Conservation (phyloP, 2,113 vertebrate genomes). For the Sylvilagus bachmani region DNA sequence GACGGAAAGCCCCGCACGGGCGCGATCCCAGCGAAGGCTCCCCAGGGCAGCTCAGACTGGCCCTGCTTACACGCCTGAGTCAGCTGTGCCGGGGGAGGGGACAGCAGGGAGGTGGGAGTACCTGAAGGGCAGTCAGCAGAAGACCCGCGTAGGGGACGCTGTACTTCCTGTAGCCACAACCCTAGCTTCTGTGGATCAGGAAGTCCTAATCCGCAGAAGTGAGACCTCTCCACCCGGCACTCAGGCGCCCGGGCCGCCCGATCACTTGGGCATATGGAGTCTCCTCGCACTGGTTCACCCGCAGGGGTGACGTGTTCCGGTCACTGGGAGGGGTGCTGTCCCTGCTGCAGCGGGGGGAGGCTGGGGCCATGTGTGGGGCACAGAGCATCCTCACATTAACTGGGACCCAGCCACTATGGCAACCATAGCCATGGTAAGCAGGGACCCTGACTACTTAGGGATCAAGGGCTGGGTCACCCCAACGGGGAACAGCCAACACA, state of each 20-base stretch:
- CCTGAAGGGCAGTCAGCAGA: too few species aligned
- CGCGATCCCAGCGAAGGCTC: not conserved
- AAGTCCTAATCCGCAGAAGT: not conserved
- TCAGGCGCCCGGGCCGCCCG: not conserved
- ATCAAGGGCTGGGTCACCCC: not conserved
- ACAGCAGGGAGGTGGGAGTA: not conserved
- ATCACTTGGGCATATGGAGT: not conserved
- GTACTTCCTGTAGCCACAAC: not conserved
- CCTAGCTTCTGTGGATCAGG: not conserved
- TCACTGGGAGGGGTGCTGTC: not conserved
- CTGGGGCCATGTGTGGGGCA: not conserved
- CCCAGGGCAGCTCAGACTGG: not conserved
- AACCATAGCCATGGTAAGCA: not conserved
- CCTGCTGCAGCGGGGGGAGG: not conserved
- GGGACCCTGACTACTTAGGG: not conserved
- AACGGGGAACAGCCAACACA: not conserved
- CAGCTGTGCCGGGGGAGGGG: not conserved
- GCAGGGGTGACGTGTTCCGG: not conserved
- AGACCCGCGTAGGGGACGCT: not conserved
- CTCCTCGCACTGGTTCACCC: not conserved
- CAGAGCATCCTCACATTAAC: not conserved
- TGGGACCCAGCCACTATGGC: not conserved
- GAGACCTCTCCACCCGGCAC: not conserved
- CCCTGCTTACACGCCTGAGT: not conserved
- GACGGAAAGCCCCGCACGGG: too few species aligned